These are phyloP conservation scores for Pseudococcus viburni DNA, from an alignment of 2,888 invertebrate species.

Conservation along the genomic window DNA sequence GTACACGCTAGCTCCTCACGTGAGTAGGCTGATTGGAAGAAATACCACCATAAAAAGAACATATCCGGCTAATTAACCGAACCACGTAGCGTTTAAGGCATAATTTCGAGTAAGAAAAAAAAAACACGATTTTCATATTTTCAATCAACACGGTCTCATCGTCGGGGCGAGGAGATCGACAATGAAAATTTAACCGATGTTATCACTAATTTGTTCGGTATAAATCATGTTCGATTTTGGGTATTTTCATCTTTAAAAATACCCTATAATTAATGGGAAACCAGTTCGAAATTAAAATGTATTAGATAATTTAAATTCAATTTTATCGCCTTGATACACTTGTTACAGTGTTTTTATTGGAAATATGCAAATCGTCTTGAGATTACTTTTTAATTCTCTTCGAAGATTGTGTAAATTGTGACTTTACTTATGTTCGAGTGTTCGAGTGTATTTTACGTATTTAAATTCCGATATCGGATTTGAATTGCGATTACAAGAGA, in stretches of 20 bases:
- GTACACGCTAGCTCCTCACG: background rate
- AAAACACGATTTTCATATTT: conserved; percentile 50
- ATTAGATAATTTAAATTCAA: conserved; percentile 42
- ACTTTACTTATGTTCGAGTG: background rate
- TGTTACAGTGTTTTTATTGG: background rate
- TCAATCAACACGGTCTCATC: background rate
- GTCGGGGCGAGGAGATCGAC: background rate
- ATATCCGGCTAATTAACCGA: background rate
- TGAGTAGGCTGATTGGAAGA: background rate
- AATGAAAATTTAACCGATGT: conserved; percentile 30
- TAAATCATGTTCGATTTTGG: conserved; percentile 46
- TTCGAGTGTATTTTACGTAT: background rate
- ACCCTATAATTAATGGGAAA: conserved; percentile 28
- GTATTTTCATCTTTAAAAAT: background rate
- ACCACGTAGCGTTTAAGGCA: background rate
- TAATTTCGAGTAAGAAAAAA: background rate
- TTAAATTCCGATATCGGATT: background rate
- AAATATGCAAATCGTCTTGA: background rate
- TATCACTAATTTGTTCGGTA: conserved; percentile 35
- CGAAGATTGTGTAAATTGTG: background rate
- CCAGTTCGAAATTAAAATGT: conserved; percentile 35
- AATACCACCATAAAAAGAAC: conserved; percentile 14
- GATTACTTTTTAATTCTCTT: background rate
- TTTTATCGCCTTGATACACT: conserved; percentile 22
- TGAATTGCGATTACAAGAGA: background rate